Evolutionary conservation across 2,113 vertebrate genomes (phyloP).

Genomic region (Petrocephalus zakoni): DNA sequence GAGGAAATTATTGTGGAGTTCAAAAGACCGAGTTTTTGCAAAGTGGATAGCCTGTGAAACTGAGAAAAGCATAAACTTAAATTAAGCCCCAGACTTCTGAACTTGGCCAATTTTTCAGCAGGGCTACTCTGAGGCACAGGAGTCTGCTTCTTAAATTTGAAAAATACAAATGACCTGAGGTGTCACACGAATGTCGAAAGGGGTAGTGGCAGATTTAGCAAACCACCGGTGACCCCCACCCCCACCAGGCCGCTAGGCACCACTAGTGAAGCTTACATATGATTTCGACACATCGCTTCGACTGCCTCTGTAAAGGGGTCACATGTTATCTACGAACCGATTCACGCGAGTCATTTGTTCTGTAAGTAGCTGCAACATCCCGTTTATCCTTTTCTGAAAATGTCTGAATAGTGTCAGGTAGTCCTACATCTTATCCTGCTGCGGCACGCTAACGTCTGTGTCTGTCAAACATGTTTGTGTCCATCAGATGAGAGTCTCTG

Average conservation of each 20-base stretch:
- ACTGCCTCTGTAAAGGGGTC: neutral
- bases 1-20: neutral
- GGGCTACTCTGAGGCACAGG: neutral
- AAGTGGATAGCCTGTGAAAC: neutral
- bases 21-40: neutral
- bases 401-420: neutral
- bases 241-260: neutral
- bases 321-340: neutral
- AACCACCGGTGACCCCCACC: neutral
- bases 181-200: neutral
- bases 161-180: neutral
- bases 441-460: neutral
- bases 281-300: neutral
- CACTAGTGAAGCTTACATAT: neutral
- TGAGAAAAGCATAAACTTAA: neutral
- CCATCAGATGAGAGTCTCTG: neutral
- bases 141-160: neutral
- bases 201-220: neutral
- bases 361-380: neutral
- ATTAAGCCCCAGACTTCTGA: neutral
- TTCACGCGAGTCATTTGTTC: neutral
- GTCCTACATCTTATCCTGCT: neutral
- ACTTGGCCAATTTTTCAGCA: neutral
- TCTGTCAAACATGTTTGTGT: neutral
- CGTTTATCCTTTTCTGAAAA: neutral